Evolutionary conservation across 2,797 vertebrate species (phyloP).

Genomic region (Sebastes oblongus): DNA sequence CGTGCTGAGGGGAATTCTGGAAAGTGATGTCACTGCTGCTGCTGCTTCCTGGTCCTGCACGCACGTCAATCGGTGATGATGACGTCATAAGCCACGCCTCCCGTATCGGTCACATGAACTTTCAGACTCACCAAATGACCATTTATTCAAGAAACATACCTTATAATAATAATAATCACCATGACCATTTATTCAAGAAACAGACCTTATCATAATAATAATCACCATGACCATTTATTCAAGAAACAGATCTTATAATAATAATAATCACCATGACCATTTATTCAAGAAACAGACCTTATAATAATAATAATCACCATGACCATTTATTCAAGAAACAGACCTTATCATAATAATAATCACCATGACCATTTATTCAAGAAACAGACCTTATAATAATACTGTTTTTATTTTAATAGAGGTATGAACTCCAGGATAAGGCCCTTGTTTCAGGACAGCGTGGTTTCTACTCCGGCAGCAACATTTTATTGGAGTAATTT

Average conservation of each 20-base stretch:
- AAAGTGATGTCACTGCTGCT: constrained; percentile 66
- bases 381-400: not conserved
- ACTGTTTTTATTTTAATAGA: no score
- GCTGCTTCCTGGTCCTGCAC: constrained; percentile 53
- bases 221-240: not conserved
- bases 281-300: not conserved
- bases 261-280: not conserved
- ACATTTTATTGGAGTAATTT: no score
- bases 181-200: no score
- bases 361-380: not conserved
- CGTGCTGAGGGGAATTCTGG: constrained; percentile 68
- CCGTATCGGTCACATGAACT: constrained; percentile 32
- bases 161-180: no score
- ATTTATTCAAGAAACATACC: not conserved
- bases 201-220: no score
- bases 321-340: not conserved
- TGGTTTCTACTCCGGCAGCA: no score
- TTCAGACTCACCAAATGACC: not conserved
- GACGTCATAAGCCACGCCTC: constrained; percentile 53
- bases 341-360: not conserved
- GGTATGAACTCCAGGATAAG: no score
- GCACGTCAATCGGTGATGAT: constrained; percentile 43
- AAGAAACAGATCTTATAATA: not conserved
- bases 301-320: not conserved
- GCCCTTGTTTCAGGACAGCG: no score